These are phyloP conservation scores for Myotis daubentonii DNA, from an alignment of 2,797 vertebrate species.

Conservation along the genomic window DNA sequence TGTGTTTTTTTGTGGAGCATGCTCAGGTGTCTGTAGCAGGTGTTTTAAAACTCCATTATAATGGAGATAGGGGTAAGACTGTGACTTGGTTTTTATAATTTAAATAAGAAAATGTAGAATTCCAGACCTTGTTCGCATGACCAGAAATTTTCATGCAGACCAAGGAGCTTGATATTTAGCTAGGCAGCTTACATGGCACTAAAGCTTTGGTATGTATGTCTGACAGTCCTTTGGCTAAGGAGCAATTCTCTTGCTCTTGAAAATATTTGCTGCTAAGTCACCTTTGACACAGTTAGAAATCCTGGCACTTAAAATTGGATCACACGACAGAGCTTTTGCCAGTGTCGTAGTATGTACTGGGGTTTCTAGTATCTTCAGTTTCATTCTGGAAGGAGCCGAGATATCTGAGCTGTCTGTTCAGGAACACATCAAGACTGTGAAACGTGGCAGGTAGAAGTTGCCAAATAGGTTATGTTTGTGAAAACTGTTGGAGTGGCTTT, in stretches of 20 bases:
- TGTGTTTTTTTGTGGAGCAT: neutral
- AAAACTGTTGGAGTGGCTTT: neutral
- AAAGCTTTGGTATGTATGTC: neutral
- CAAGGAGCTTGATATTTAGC: neutral
- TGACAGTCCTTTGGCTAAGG: neutral
- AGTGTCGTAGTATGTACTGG: neutral
- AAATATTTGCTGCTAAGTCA: neutral
- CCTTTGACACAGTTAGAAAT: slow-evolving; percentile 32
- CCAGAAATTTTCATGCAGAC: neutral
- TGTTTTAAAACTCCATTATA: neutral
- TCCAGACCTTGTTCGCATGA: neutral
- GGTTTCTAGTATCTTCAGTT: neutral
- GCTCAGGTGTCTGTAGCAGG: neutral
- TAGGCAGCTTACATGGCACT: neutral
- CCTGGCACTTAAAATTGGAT: neutral
- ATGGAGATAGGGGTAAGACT: neutral
- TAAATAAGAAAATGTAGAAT: slow-evolving; percentile 43
- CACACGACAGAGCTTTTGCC: neutral
- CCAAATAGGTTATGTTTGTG: neutral
- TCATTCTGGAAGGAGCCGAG: neutral
- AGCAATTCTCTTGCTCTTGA: neutral
- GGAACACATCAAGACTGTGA: neutral
- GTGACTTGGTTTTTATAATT: neutral
- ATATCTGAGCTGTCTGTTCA: neutral
- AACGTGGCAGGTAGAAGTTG: neutral